These are phyloP conservation scores for Siphamia tubifer DNA, from an alignment of 2,113 vertebrate species.

Conservation along the genomic window DNA sequence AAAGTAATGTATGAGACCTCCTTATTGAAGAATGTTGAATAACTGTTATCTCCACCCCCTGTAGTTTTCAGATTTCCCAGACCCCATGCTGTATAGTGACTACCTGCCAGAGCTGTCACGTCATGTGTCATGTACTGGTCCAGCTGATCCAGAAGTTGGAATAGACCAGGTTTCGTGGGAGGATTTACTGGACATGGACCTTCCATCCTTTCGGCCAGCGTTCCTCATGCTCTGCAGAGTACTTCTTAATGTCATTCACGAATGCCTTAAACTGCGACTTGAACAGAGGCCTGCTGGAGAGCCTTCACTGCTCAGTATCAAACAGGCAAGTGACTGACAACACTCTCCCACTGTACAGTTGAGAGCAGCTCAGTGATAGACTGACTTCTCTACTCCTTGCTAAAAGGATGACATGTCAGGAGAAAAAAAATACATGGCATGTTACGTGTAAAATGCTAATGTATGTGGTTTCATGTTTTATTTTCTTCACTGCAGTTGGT, in stretches of 20 bases:
- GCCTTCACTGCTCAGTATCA: conserved; percentile 96
- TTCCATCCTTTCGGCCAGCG: conserved; percentile 94
- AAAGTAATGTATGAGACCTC: too few relatives aligned
- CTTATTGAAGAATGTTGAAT: background rate
- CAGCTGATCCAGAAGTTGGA: conserved; percentile 79
- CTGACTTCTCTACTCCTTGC: too few relatives aligned
- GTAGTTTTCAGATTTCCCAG: conserved; percentile 91
- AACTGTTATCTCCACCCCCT: conserved; percentile 12
- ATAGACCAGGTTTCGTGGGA: conserved; percentile 88
- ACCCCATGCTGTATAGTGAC: conserved; percentile 92
- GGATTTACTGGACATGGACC: conserved; percentile 91
- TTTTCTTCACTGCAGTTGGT: conserved; percentile 85
- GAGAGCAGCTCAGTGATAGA: too few relatives aligned
- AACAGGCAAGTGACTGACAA: conserved; percentile 84
- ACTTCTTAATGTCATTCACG: conserved; percentile 96
- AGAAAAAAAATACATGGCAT: too few relatives aligned
- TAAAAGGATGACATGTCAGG: too few relatives aligned
- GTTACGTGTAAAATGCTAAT: too few relatives aligned
- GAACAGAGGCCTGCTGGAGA: conserved; percentile 98
- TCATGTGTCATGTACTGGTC: conserved; percentile 77
- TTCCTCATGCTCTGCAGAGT: conserved; percentile 96
- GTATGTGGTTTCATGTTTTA: background rate
- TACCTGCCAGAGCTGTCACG: conserved; percentile 87
- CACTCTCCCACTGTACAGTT: background rate
- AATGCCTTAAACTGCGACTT: conserved; percentile 95